Percentiles rank a stretch among this genome's conserved stretches.
Evolutionary conservation across 2,797 vertebrate genomes (phyloP).

Genomic region (Nannoperca australis): DNA sequence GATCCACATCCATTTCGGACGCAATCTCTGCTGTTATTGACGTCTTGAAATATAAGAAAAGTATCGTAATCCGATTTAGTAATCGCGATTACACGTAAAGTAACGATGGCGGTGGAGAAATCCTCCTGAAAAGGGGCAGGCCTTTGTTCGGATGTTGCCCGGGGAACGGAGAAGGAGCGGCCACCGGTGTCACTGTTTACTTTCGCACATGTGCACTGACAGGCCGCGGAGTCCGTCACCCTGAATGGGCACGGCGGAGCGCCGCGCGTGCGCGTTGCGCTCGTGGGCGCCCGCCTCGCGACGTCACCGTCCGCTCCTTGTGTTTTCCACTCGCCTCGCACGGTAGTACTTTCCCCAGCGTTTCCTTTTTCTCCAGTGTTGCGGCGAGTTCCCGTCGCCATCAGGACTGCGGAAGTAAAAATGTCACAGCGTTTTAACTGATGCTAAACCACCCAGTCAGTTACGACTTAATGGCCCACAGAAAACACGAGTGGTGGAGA

Average conservation of each 20-base stretch:
- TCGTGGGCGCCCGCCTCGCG: accelerated
- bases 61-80: constrained; percentile 82
- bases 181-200: not conserved
- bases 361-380: constrained; percentile 25
- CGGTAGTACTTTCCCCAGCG: constrained; percentile 2
- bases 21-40: constrained; percentile 11
- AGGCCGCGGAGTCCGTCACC: accelerated
- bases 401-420: constrained; percentile 21
- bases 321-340: not conserved
- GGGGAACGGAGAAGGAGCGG: not conserved
- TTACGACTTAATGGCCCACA: not conserved
- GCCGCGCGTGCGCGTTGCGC: constrained; percentile 8
- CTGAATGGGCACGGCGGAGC: accelerated
- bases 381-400: constrained; percentile 58
- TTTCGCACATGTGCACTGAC: not conserved
- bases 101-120: constrained; percentile 78
- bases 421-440: not conserved
- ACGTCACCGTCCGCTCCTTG: not conserved
- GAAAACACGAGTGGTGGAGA: no score
- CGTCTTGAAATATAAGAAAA: constrained; percentile 60
- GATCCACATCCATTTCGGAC: constrained; percentile 70
- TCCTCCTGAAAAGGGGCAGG: constrained; percentile 81
- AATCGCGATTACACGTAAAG: constrained; percentile 85
- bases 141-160: constrained; percentile 68
- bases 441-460: not conserved